phyloP scores from a whole-genome alignment of 2,113 vertebrate species.

The Dasyornis broadbenti region DNA sequence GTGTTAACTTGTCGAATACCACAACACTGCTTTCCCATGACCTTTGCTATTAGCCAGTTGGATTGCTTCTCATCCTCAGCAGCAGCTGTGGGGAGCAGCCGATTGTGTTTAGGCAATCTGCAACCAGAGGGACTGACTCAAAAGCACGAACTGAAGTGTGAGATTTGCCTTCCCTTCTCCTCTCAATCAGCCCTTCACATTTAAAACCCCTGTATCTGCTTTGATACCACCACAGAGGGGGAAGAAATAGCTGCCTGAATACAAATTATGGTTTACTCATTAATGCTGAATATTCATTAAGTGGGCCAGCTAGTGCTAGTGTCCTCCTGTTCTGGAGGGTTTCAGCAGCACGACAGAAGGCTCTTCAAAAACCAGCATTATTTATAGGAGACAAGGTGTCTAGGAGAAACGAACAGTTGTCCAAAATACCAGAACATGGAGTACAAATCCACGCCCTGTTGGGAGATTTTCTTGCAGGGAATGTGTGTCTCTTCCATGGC shows the following conservation, averaged over 20 bases:
- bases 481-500: not conserved
- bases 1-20: not conserved
- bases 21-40: not conserved
- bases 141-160: conserved; percentile 9
- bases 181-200: not conserved
- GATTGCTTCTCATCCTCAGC: not conserved
- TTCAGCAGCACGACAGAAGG: not conserved
- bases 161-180: conserved; percentile 11
- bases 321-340: not conserved
- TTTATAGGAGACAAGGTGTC: not conserved
- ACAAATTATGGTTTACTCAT: not conserved
- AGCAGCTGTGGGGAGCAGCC: conserved; percentile 3
- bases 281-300: conserved; percentile 11
- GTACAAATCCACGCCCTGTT: not conserved
- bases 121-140: not conserved
- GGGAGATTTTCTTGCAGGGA: not conserved
- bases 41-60: conserved; percentile 4
- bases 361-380: not conserved
- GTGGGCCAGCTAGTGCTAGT: not conserved
- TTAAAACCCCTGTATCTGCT: not conserved
- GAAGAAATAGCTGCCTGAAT: not conserved
- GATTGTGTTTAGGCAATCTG: not conserved
- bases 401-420: not conserved
- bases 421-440: not conserved
- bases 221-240: not conserved